A percentile compares a stretch with the other conserved stretches of the same genome.
phyloP scores from a whole-genome alignment of 2,888 invertebrate species.

The Hirtodrosophila alboralis region DNA sequence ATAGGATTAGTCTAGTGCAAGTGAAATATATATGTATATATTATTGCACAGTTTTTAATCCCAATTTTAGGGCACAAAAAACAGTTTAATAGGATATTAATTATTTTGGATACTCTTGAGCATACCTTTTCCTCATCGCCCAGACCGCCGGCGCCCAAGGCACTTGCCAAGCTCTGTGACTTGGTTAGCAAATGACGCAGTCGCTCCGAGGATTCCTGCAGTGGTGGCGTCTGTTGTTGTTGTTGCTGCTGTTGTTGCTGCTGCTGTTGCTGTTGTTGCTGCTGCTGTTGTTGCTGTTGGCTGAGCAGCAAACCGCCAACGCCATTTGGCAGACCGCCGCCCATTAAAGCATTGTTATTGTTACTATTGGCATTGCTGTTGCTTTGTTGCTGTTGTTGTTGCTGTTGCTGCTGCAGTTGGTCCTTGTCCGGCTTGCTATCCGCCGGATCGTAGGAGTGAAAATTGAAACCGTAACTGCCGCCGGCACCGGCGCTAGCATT shows the following conservation, averaged over 20 bases:
- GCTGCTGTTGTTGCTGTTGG: constrained; percentile 43
- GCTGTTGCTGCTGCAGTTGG: constrained; percentile 57
- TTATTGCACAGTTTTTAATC: too few species aligned
- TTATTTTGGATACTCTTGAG: not conserved
- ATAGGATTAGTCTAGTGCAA: too few species aligned
- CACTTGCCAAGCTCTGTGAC: constrained; percentile 68
- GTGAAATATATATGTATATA: too few species aligned
- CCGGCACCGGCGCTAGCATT: constrained; percentile 80
- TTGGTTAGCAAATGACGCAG: constrained; percentile 85
- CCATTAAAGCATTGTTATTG: constrained; percentile 55
- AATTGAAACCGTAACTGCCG: constrained; percentile 73
- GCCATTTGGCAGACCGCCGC: constrained; percentile 70
- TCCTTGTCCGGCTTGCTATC: constrained; percentile 79
- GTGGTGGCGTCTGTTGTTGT: constrained; percentile 58
- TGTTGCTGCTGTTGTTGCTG: constrained; percentile 50
- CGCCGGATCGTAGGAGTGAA: constrained; percentile 72
- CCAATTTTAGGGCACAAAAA: too few species aligned
- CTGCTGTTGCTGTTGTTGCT: constrained; percentile 33
- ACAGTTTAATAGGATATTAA: too few species aligned
- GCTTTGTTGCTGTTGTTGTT: constrained; percentile 48
- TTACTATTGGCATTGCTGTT: constrained; percentile 82
- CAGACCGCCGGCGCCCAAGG: constrained; percentile 33
- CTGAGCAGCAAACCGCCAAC: constrained; percentile 69
- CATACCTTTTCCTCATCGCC: constrained; percentile 81
- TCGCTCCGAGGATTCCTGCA: constrained; percentile 84